Evolutionary conservation across 2,888 invertebrate genomes (phyloP), one percentile per base, ranked within the genome.

Genomic region (Calephelis perditalis): DNA sequence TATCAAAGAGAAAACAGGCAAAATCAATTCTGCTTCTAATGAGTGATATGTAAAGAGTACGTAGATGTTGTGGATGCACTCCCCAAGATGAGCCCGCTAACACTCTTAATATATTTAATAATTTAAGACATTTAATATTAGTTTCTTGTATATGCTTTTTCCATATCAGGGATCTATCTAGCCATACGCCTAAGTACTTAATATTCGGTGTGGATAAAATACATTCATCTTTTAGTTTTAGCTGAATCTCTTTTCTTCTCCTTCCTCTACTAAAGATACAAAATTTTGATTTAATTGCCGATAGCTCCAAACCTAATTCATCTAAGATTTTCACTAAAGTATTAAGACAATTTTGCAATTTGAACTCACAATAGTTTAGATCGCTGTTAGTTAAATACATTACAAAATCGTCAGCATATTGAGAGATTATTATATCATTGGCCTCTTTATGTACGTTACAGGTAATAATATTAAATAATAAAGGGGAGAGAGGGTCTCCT

Each of bases 401-500:
- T 6, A 57, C 54, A 59, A 59, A 59, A 43, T 59, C 59, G n/a
- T 55, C 59, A 11, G 59, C 55, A 12, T 55, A 59, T 36, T 61
- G 61, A 12, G 61, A 57, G 7, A 57, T 57, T 44, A 43, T 37
- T 40, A 61, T 52, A 49, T 61, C 35, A 44, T 57, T 46, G n/a
- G 52, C 37, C 10, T 3, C n/a, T 44, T 61, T 52, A 57, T 26
- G 52, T 15, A 61, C 57, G 7, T 61, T 9, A 57, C 35, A 49
- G 11, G 57, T 74, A 1, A 61, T 69, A 7, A 68, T 57, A 61
- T 75, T 73, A 65, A 76, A 76, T 4, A 75, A 55, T 0, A 74
- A 10, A 0, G 75, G 73, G 0, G 74, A 74, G 0, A 73, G 37
- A 0, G 73, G 73, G 40, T 74, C 73, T 1, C 72, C 72, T 58